These are phyloP conservation scores for Drosophila diplacantha DNA, from an alignment of 2,888 invertebrate species.

Conservation along the genomic window DNA sequence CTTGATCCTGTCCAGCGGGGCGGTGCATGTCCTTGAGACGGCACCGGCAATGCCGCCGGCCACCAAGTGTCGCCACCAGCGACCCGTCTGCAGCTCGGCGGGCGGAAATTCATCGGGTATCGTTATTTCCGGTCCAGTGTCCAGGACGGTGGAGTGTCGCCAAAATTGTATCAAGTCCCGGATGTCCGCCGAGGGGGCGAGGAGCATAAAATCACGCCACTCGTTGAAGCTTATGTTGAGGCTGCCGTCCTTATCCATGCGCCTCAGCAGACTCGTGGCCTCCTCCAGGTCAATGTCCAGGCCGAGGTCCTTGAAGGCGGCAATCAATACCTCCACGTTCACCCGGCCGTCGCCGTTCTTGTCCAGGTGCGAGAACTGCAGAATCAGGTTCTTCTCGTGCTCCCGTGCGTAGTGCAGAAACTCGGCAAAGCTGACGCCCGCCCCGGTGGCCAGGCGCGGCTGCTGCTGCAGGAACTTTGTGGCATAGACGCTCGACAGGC, in stretches of 20 bases:
- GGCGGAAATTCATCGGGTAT: constrained; percentile 99
- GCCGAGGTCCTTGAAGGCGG: constrained; percentile 95
- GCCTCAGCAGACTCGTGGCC: constrained; percentile 91
- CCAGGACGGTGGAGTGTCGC: constrained; percentile 96
- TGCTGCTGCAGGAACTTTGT: constrained; percentile 91
- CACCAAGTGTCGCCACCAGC: constrained; percentile 99
- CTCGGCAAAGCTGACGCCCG: constrained; percentile 89
- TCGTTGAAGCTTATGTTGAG: constrained; percentile 97
- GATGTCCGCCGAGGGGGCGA: constrained; percentile 94
- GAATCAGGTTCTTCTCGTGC: constrained; percentile 94
- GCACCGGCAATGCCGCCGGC: constrained; percentile 98
- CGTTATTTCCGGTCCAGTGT: constrained; percentile 97
- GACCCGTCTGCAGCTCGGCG: constrained; percentile 95
- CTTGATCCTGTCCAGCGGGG: constrained; percentile 97
- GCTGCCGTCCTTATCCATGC: constrained; percentile 98
- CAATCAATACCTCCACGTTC: constrained; percentile 92
- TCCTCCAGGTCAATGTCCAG: constrained; percentile 91
- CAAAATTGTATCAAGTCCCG: constrained; percentile 96
- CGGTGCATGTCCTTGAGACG: constrained; percentile 96
- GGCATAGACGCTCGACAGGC: constrained; percentile 90
- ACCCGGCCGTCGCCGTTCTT: constrained; percentile 97
- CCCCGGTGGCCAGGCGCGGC: constrained; percentile 89
- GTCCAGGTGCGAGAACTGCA: constrained; percentile 96
- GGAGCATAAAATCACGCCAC: constrained; percentile 96
- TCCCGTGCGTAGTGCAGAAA: constrained; percentile 97